Evolutionary conservation across 2,797 vertebrate genomes (phyloP).

Genomic region (Melanotaenia nigrans): DNA sequence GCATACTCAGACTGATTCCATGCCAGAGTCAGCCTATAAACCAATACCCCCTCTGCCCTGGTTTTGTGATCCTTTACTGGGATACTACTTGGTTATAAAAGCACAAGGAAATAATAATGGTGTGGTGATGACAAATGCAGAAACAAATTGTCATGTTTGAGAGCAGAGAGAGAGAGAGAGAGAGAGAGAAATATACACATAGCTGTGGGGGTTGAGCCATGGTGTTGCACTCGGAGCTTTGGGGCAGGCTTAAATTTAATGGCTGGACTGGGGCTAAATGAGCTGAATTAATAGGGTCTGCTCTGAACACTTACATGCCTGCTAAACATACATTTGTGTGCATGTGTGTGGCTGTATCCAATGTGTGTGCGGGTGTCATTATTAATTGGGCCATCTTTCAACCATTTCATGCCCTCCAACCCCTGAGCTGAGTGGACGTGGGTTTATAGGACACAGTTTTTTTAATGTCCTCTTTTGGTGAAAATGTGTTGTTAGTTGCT

Average conservation of each 20-base stretch:
- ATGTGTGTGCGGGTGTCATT: conserved; percentile 30
- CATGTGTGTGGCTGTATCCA: conserved; percentile 19
- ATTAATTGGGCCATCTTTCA: conserved; percentile 77
- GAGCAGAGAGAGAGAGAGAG: conserved; percentile 1
- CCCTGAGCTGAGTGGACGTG: conserved; percentile 44
- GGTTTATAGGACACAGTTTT: conserved; percentile 45
- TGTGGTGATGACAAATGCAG: conserved; percentile 16
- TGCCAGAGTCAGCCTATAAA: conserved; percentile 15
- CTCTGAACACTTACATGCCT: conserved; percentile 79
- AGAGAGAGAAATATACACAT: conserved; percentile 31
- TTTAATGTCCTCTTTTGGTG: conserved; percentile 24
- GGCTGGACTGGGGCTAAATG: conserved; percentile 81
- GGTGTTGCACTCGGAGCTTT: conserved; percentile 62
- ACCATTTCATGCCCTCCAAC: conserved; percentile 67
- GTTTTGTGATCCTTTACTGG: conserved; percentile 27
- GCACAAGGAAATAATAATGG: conserved; percentile 6
- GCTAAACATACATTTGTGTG: conserved; percentile 71
- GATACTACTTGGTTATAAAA: conserved; percentile 36
- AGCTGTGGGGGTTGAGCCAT: conserved; percentile 60
- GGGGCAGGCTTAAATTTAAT: conserved; percentile 80
- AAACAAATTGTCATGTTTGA: conserved; percentile 12
- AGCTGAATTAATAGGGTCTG: conserved; percentile 83
- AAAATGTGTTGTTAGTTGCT: background rate
- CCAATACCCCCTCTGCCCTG: conserved; percentile 26
- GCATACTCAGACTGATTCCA: conserved; percentile 48